A percentile compares a stretch with the other conserved stretches of the same genome.
phyloP scores from a whole-genome alignment of 1,140 invertebrate genomes.

The Neelides sp. region DNA sequence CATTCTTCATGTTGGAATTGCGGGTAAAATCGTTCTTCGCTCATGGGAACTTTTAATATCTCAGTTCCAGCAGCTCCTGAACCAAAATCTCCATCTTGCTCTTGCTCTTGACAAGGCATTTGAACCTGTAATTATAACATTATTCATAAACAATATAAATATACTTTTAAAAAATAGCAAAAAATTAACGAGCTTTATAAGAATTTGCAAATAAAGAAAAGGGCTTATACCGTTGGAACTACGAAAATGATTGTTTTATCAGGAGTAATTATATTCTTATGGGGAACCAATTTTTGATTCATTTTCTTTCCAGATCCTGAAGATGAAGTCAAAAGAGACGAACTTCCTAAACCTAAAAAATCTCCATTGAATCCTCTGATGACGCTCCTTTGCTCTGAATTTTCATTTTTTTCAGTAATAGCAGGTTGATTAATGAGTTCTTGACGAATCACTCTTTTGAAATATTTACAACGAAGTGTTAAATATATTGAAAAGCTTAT shows the following conservation, averaged over 20 bases:
- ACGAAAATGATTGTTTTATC: conserved; percentile 27
- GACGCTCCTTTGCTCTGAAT: too few species aligned
- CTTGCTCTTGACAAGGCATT: too few species aligned
- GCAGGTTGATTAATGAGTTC: too few species aligned
- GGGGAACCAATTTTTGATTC: conserved; percentile 9
- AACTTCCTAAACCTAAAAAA: background rate
- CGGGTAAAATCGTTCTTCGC: conserved; percentile 22
- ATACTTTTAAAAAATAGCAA: background rate
- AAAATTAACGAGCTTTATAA: background rate
- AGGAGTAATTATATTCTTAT: conserved; percentile 29
- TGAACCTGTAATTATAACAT: background rate
- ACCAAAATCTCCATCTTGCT: too few species aligned
- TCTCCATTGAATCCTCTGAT: too few species aligned
- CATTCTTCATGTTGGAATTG: conserved; percentile 20
- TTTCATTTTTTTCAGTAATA: too few species aligned
- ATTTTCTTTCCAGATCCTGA: conserved; percentile 9
- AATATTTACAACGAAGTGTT: too few species aligned
- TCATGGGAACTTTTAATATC: conserved; percentile 15
- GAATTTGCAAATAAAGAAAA: too few species aligned
- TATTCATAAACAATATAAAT: conserved; percentile 2
- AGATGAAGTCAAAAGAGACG: background rate
- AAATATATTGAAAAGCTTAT: too few species aligned
- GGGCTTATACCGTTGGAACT: conserved; percentile 29
- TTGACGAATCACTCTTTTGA: too few species aligned
- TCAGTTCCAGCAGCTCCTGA: too few species aligned